Evolutionary conservation across 1,140 invertebrate genomes (phyloP).

Genomic region (Fopius arisanus): DNA sequence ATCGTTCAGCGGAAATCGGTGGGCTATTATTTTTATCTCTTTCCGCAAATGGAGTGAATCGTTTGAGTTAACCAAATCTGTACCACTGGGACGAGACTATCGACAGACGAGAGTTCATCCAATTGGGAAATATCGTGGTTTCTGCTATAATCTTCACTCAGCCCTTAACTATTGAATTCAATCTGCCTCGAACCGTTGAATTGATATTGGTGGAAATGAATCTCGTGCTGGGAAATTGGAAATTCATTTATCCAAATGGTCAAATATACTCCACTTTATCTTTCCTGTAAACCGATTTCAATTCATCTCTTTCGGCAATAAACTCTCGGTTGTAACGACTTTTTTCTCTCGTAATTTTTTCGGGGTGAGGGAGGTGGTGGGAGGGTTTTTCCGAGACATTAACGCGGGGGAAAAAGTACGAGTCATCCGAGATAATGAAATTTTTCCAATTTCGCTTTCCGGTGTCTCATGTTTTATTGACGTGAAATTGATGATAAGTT

Average conservation of each 20-base stretch:
- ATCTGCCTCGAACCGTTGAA: neutral
- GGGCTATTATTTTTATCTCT: too few species aligned
- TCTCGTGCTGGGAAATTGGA: constrained; percentile 1
- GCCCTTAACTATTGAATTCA: constrained; percentile 12
- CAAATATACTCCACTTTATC: neutral
- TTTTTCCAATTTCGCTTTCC: too few species aligned
- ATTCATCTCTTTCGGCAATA: neutral
- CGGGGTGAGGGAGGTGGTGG: too few species aligned
- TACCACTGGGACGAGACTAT: neutral
- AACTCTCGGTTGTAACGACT: too few species aligned
- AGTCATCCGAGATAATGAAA: too few species aligned
- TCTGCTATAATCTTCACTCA: constrained; percentile 9
- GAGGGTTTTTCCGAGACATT: too few species aligned
- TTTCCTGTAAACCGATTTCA: neutral
- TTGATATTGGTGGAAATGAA: constrained; percentile 15
- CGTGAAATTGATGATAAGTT: too few species aligned
- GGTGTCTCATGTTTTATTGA: too few species aligned
- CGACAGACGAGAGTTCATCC: constrained; percentile 4
- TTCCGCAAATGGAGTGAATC: neutral
- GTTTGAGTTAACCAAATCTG: neutral
- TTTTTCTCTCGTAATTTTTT: too few species aligned
- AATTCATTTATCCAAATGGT: neutral
- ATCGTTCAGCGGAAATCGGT: too few species aligned
- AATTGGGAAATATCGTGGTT: constrained; percentile 19
- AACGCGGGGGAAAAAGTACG: too few species aligned